Evolutionary conservation across 2,113 vertebrate species (phyloP).

Genomic region (Etia nguti): DNA sequence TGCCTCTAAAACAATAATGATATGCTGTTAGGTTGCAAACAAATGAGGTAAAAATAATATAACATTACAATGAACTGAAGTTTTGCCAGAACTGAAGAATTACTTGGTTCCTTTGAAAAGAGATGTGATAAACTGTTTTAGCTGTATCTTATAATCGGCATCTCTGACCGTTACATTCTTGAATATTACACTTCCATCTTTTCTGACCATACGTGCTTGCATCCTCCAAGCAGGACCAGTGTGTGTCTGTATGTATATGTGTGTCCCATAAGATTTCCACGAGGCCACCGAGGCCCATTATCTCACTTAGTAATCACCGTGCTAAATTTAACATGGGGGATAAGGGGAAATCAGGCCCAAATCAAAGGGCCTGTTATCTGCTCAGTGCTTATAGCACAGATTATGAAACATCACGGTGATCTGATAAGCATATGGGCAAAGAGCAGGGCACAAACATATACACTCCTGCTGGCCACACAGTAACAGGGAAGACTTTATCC

Average conservation of each 20-base stretch:
- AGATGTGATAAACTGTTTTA: not conserved
- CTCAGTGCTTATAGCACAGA: slow-evolving; percentile 44
- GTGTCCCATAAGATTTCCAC: slow-evolving; percentile 55
- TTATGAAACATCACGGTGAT: slow-evolving; percentile 54
- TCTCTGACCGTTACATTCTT: not conserved
- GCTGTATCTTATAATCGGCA: not conserved
- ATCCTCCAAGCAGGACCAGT: not conserved
- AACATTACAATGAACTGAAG: not conserved
- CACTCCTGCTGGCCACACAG: slow-evolving; percentile 55
- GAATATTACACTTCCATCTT: not conserved
- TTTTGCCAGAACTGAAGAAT: not conserved
- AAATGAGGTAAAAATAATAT: not conserved
- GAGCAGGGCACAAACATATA: slow-evolving; percentile 57
- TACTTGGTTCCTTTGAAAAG: not conserved
- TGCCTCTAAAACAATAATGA: not conserved
- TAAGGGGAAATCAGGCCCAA: slow-evolving; percentile 47
- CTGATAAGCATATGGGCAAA: slow-evolving; percentile 66
- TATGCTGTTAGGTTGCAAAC: not conserved
- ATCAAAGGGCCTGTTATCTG: slow-evolving; percentile 66
- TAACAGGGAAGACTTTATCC: slow-evolving; percentile 47
- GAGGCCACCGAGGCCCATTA: slow-evolving; percentile 36
- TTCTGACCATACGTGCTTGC: not conserved
- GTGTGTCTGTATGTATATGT: slow-evolving; percentile 24
- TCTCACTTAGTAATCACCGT: slow-evolving; percentile 56
- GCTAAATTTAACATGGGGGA: slow-evolving; percentile 67